Percentiles rank a stretch among this genome's conserved stretches.
These are phyloP conservation scores for Phymatocera aterrima DNA, from an alignment of 2,888 invertebrate species.

Conservation along the genomic window DNA sequence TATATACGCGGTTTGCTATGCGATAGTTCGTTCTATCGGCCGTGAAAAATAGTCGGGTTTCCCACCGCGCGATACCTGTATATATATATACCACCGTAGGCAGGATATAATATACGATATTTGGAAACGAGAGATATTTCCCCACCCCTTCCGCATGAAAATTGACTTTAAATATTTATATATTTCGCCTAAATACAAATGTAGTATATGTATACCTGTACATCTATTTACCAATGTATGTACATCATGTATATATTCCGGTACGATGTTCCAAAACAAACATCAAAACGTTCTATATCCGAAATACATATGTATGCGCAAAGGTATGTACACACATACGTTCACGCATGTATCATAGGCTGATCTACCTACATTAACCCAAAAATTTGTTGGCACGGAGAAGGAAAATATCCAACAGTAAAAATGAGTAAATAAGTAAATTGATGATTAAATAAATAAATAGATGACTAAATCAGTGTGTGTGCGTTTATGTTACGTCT, in stretches of 20 bases:
- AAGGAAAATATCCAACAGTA: background rate
- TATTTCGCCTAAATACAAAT: conserved; percentile 15
- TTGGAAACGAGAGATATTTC: background rate
- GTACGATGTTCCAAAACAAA: background rate
- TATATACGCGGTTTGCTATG: background rate
- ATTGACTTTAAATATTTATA: conserved; percentile 33
- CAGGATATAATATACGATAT: background rate
- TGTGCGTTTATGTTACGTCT: too few relatives aligned
- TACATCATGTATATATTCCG: background rate
- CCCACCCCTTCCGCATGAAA: conserved; percentile 1
- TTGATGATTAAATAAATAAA: background rate
- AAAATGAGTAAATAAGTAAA: background rate
- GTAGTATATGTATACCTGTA: background rate
- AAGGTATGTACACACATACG: background rate
- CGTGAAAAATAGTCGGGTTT: conserved; percentile 21
- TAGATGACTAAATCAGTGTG: background rate
- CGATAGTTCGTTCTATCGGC: background rate
- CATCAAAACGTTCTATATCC: conserved; percentile 1
- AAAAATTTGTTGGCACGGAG: background rate
- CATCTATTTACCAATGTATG: background rate
- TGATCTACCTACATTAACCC: background rate
- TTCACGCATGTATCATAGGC: too few relatives aligned
- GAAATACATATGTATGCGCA: background rate
- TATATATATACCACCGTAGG: background rate
- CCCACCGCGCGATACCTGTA: conserved; percentile 13